Evolutionary conservation across 2,888 invertebrate species (phyloP).

Genomic region (Agrilus mali): DNA sequence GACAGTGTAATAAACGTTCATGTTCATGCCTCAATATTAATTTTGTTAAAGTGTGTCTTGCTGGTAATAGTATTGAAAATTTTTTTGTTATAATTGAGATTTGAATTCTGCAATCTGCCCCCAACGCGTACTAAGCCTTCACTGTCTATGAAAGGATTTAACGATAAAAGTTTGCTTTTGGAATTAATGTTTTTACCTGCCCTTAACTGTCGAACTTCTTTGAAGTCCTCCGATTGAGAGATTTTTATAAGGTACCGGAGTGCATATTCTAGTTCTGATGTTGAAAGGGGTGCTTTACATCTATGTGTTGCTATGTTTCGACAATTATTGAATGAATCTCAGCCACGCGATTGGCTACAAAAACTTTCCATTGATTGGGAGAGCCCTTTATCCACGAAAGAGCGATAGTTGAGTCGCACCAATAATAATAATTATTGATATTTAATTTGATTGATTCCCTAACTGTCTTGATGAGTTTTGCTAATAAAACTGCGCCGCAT

Average conservation of each 20-base stretch:
- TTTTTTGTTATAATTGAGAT: slow-evolving; percentile 4
- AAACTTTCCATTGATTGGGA: slow-evolving; percentile 9
- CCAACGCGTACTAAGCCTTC: slow-evolving; percentile 4
- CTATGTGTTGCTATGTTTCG: background rate
- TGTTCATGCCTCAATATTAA: slow-evolving; percentile 4
- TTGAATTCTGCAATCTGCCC: slow-evolving; percentile 2
- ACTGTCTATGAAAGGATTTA: slow-evolving; percentile 2
- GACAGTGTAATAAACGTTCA: slow-evolving; percentile 3
- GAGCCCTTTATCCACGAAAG: slow-evolving; percentile 5
- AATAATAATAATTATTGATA: slow-evolving; percentile 5
- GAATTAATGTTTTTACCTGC: background rate
- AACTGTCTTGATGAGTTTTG: slow-evolving; percentile 11
- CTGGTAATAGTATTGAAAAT: slow-evolving; percentile 2
- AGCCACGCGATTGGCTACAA: slow-evolving; percentile 18
- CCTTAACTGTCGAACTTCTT: background rate
- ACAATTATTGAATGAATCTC: slow-evolving; percentile 14
- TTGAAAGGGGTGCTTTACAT: background rate
- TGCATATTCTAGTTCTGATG: slow-evolving; percentile 2
- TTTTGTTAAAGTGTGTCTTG: slow-evolving; percentile 2
- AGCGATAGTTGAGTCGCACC: slow-evolving; percentile 10
- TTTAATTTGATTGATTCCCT: slow-evolving; percentile 3
- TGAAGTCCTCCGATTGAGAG: slow-evolving; percentile 2
- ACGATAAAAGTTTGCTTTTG: slow-evolving; percentile 1
- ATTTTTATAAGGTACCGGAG: background rate
- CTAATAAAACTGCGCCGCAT: slow-evolving; percentile 17